A percentile compares a stretch with the other conserved stretches of the same genome.
Evolutionary conservation across 2,113 vertebrate species (phyloP).

Genomic region (Gallinago paraguaiae): DNA sequence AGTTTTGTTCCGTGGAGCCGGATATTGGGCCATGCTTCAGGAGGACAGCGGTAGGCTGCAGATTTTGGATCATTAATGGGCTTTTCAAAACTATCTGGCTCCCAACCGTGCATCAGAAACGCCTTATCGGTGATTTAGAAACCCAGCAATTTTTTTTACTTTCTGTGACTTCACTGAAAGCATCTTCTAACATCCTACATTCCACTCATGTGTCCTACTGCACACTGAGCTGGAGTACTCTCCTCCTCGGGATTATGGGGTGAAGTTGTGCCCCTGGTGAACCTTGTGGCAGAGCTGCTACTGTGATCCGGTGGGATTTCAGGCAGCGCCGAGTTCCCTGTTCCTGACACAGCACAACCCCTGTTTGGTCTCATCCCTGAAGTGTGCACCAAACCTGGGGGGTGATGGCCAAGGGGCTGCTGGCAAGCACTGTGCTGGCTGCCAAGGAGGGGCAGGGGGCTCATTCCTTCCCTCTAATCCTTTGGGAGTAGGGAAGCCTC

Average conservation of each 20-base stretch:
- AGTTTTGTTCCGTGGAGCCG: background rate
- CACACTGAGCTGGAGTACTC: background rate
- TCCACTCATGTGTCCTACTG: too few relatives aligned
- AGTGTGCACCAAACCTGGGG: background rate
- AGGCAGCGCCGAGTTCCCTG: background rate
- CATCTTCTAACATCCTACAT: background rate
- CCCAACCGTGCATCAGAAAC: background rate
- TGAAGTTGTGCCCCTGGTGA: background rate
- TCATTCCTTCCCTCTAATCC: fast-evolving
- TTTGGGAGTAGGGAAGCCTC: background rate
- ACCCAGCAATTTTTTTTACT: background rate
- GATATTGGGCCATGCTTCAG: background rate
- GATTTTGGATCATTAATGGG: background rate
- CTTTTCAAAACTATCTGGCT: background rate
- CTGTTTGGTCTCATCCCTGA: background rate
- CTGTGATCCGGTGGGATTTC: background rate
- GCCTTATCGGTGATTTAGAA: background rate
- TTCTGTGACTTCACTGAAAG: background rate
- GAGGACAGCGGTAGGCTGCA: background rate
- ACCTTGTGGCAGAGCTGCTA: background rate
- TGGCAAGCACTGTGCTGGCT: fast-evolving
- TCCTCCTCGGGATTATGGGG: background rate
- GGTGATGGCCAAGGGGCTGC: background rate
- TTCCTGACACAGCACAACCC: fast-evolving
- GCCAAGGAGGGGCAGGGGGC: background rate